Conservation (phyloP, 2,888 invertebrate species). For the Harpalus rufipes region DNA sequence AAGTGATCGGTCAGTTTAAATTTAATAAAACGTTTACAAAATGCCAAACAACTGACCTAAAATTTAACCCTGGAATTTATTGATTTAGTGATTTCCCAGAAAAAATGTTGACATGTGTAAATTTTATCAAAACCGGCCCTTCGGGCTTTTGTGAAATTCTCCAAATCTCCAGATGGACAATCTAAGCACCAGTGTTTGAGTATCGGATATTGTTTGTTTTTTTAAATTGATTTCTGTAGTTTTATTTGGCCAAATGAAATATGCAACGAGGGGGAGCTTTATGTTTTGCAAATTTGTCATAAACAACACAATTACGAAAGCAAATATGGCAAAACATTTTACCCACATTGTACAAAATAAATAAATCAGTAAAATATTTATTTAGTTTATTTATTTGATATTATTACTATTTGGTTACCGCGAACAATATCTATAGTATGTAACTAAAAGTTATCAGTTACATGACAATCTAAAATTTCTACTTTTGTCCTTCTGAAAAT, state of each 20-base stretch:
- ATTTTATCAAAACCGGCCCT: slow-evolving; percentile 19
- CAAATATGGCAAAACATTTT: no score
- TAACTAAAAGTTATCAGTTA: no score
- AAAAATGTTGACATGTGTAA: slow-evolving; percentile 26
- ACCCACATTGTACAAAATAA: no score
- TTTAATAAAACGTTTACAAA: slow-evolving; percentile 7
- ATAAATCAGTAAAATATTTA: no score
- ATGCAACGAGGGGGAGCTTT: not conserved
- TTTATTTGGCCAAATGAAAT: not conserved
- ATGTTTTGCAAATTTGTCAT: not conserved
- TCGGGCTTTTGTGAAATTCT: slow-evolving; percentile 1
- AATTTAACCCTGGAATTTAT: slow-evolving; percentile 14
- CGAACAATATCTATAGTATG: no score
- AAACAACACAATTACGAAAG: not conserved
- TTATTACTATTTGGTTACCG: no score
- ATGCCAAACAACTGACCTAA: slow-evolving; percentile 2
- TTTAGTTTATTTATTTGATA: no score
- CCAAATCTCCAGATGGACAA: slow-evolving; percentile 22
- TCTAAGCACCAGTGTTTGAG: slow-evolving; percentile 23
- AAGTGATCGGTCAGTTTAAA: slow-evolving; percentile 2
- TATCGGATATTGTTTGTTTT: slow-evolving; percentile 4
- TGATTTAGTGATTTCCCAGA: slow-evolving; percentile 10
- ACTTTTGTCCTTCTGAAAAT: no score
- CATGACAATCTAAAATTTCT: no score
- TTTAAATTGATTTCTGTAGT: slow-evolving; percentile 4